Evolutionary conservation across 30 jellyfish, hydroid and myxozoan genomes (phyloP), one percentile per base, ranked within the genome.

Genomic region (Rhopilema esculentum): DNA sequence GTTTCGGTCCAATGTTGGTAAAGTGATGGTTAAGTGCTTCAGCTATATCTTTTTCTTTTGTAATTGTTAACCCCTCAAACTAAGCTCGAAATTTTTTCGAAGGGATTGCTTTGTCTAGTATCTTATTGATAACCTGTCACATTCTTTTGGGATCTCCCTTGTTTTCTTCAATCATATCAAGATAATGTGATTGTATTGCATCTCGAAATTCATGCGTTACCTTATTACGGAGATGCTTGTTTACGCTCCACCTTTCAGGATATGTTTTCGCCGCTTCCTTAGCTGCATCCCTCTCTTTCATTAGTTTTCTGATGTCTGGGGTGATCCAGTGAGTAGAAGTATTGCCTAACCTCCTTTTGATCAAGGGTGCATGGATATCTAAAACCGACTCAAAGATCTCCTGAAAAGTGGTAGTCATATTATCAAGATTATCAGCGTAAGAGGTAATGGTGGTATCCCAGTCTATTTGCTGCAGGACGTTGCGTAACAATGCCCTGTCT

Each of bases 281-380:
- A 33, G 84, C 84, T 33, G 69, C 69, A 33, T 33, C 84, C 25
- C 84, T 73, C 84, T 73, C 84, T 73, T 33, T 33, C 84, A 73
- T 73, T 27, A 73, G 84, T 26, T 73, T 73, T 29, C 69, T 73
- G 17, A 73, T 73, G 53, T 73, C 69, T 73, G 84, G 84, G 69
- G 70, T 73, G 16, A 33, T 31, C 84, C 80, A 69, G 28, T 50
- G 80, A n/a, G n/a, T n/a, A n/a, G n/a, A n/a, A n/a, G n/a, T n/a
- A n/a, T n/a, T n/a, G n/a, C n/a, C n/a, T n/a, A n/a, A n/a, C n/a
- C n/a, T n/a, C n/a, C n/a, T n/a, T 4, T 51, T 51, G 15, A 9
- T 51, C 66, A 51, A 19, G 19, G 15, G 66, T 51, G 66, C 66
- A 51, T n/a, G n/a, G n/a, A n/a, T n/a, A n/a, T n/a, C n/a, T n/a